Base-by-base conservation (phyloP, 2,797 vertebrate species). In the Myioborus miniatus region DNA sequence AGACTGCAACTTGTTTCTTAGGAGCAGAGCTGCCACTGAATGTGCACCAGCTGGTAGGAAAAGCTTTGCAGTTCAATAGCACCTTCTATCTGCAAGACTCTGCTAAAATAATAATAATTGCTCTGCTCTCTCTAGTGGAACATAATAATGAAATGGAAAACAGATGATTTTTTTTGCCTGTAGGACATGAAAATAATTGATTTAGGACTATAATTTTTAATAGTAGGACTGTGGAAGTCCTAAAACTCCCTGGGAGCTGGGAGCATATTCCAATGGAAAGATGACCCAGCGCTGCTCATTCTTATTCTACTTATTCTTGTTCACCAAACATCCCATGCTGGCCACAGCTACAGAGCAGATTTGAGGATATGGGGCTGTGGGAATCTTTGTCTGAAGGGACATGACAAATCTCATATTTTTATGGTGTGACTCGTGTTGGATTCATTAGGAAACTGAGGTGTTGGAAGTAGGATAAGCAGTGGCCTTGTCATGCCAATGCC, bases 71-170 rank as follows among this genome's bases (percentile, higher is more conserved):
- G 89, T 93, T 96, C 94, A 93, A 93, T 71, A 96, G 93, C 95
- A 96, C 95, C 96, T 94, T 96, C 93, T 96, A 85, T 92, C 94
- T 96, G 95, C 58, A 79, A 55, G 53, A 67, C 41, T 83, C 56
- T 72, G 88, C 46, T 72, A 72, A 78, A 72, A 72, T 53, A 72
- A 5, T 67, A 53, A 79, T 17, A 52, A 75, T 64, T 53, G 67
- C 43, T 93, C 65, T 22, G 7, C 60, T 63, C 63, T 87, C 68
- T 82, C 63, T 9, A 63, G 74, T 60, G 52, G 60, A 89, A 84
- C 18, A 4, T 27, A 41, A 83, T 32, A 60, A 95, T 37, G 36
- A 85, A 87, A 83, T 78, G 65, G 72, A 63, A 90, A 94, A 47
- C 43, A 90, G 46, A 43, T 41, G 1, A 20, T 22, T 46, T 30